Evolutionary conservation across 2,113 vertebrate genomes (phyloP).

Genomic region (Myiopsitta monachus): DNA sequence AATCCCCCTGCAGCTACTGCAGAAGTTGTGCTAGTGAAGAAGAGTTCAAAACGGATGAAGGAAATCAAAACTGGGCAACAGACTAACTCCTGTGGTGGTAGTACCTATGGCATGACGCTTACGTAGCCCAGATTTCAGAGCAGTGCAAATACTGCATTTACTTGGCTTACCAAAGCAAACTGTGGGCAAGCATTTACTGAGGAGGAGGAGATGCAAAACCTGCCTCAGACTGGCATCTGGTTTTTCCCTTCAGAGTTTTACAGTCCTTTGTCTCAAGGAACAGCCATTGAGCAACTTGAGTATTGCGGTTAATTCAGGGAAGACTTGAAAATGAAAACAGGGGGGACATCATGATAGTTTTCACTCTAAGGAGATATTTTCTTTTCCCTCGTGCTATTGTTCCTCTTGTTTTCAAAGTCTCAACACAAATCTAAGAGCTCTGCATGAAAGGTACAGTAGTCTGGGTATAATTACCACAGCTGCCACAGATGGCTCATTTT

Average conservation of each 20-base stretch:
- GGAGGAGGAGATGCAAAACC: background rate
- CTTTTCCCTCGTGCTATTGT: slow-evolving; percentile 55
- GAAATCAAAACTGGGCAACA: background rate
- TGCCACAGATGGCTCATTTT: slow-evolving; percentile 79
- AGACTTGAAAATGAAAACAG: slow-evolving; percentile 8
- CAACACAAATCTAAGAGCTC: slow-evolving; percentile 69
- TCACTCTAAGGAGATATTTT: slow-evolving; percentile 46
- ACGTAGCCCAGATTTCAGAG: background rate
- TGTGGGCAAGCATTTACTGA: background rate
- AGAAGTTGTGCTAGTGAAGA: background rate
- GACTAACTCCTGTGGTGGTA: background rate
- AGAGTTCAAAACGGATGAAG: background rate
- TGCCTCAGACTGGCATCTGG: background rate
- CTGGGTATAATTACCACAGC: slow-evolving; percentile 71
- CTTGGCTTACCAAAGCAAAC: background rate
- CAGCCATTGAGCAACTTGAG: background rate
- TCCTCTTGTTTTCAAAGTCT: slow-evolving; percentile 65
- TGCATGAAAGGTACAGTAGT: slow-evolving; percentile 73
- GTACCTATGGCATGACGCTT: background rate
- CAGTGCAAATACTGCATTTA: background rate
- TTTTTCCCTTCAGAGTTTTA: background rate
- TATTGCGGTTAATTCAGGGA: slow-evolving; percentile 30
- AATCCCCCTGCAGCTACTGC: background rate
- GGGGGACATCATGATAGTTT: slow-evolving; percentile 39
- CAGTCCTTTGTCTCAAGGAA: background rate